These are phyloP conservation scores for Myotis daubentonii DNA, from an alignment of 2,797 vertebrate genomes.

Conservation along the genomic window DNA sequence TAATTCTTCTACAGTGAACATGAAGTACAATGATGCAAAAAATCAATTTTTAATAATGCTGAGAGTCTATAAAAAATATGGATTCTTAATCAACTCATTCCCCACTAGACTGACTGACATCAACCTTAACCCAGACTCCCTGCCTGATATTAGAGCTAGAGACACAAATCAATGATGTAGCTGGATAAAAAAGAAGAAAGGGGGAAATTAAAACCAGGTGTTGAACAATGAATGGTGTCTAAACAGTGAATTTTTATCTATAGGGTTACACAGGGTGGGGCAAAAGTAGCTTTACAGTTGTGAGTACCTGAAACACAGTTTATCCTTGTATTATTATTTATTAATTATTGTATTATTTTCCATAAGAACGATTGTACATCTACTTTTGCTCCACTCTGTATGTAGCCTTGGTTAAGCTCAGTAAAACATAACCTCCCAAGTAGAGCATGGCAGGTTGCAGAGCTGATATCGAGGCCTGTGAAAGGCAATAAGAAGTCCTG, in stretches of 20 bases:
- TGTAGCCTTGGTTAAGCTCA: background rate
- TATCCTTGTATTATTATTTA: background rate
- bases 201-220: background rate
- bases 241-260: background rate
- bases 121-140: background rate
- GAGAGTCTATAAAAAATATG: background rate
- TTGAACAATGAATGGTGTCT: background rate
- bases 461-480: background rate
- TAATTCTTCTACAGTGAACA: slow-evolving; percentile 13
- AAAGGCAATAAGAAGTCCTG: background rate
- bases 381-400: background rate
- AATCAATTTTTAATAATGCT: slow-evolving; percentile 17
- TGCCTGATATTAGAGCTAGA: background rate
- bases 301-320: background rate
- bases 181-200: background rate
- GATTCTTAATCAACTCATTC: slow-evolving; percentile 30
- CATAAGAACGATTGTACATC: background rate
- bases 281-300: background rate
- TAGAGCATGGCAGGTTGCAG: background rate
- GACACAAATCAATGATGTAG: background rate
- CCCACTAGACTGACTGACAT: background rate
- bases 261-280: background rate
- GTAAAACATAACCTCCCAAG: background rate
- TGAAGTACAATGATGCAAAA: background rate
- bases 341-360: background rate